These are phyloP conservation scores for Poecilia velifera DNA, from an alignment of 2,797 vertebrate genomes.

Conservation along the genomic window DNA sequence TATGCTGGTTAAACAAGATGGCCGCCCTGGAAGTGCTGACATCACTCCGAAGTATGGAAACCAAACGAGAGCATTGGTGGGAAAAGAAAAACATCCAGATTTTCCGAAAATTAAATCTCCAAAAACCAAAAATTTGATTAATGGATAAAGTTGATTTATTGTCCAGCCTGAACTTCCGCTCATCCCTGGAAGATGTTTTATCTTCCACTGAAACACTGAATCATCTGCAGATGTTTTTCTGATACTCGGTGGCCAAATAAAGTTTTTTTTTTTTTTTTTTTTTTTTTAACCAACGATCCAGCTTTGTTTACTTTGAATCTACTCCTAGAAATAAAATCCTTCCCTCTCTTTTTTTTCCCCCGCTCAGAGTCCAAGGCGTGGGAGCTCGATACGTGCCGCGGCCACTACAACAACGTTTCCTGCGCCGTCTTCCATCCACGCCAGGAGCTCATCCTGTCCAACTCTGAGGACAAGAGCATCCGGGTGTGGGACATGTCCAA, in stretches of 20 bases:
- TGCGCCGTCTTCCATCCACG: constrained; percentile 96
- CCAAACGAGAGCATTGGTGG: too few relatives aligned
- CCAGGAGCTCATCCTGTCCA: constrained; percentile 96
- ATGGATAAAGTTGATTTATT: too few relatives aligned
- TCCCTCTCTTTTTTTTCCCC: not conserved
- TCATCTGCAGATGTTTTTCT: not conserved
- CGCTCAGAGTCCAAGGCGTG: constrained; percentile 92
- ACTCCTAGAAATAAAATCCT: not conserved
- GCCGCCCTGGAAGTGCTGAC: too few relatives aligned
- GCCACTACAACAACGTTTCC: constrained; percentile 98
- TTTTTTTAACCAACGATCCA: not conserved
- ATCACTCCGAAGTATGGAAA: too few relatives aligned
- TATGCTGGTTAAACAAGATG: too few relatives aligned
- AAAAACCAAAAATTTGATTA: too few relatives aligned
- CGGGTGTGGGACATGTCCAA: constrained; percentile 99
- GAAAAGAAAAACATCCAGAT: too few relatives aligned
- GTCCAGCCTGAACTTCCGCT: too few relatives aligned
- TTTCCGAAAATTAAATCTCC: too few relatives aligned
- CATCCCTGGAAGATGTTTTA: not conserved
- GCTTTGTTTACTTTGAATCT: not conserved
- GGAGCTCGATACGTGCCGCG: constrained; percentile 97
- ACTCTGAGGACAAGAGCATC: constrained; percentile 98
- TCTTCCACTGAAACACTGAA: not conserved
- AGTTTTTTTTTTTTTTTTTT: not conserved
- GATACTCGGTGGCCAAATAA: not conserved